A percentile compares a stretch with the other conserved stretches of the same genome.
Conservation (phyloP, 2,113 vertebrate genomes). For the Aspidoscelis tigris region DNA sequence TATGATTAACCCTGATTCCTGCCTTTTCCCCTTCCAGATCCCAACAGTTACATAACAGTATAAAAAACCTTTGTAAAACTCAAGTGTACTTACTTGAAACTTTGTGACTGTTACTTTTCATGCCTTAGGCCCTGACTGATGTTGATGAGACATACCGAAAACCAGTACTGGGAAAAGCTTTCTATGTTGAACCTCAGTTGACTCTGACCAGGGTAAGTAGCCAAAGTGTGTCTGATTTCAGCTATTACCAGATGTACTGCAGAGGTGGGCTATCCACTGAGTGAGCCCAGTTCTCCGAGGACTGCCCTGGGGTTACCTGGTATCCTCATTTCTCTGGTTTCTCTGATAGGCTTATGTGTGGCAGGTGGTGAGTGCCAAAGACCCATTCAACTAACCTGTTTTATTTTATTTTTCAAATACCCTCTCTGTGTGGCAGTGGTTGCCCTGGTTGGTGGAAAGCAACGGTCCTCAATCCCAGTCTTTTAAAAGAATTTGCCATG, state of each 20-base stretch:
- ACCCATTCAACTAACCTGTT: too few relatives aligned
- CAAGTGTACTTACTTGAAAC: background rate
- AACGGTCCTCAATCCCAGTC: too few relatives aligned
- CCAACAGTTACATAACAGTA: background rate
- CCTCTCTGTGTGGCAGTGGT: too few relatives aligned
- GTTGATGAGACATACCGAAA: constrained; percentile 97
- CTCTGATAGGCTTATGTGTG: too few relatives aligned
- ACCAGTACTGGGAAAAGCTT: constrained; percentile 89
- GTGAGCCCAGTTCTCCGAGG: too few relatives aligned
- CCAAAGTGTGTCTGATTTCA: constrained; percentile 1
- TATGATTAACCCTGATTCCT: background rate
- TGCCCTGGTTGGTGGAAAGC: too few relatives aligned
- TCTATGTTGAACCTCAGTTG: constrained; percentile 91
- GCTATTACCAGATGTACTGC: background rate
- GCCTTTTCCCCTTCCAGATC: background rate
- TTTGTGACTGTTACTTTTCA: constrained; percentile 21
- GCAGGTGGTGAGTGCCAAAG: too few relatives aligned
- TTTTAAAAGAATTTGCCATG: too few relatives aligned
- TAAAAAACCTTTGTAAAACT: constrained; percentile 26
- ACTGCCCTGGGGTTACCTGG: too few relatives aligned
- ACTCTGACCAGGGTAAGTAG: constrained; percentile 87
- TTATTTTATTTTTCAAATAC: too few relatives aligned
- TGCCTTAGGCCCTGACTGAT: constrained; percentile 91
- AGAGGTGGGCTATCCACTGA: too few relatives aligned
- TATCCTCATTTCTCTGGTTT: too few relatives aligned